Evolutionary conservation across 2,888 invertebrate genomes (phyloP).

Genomic region (Ariolimax columbianus): DNA sequence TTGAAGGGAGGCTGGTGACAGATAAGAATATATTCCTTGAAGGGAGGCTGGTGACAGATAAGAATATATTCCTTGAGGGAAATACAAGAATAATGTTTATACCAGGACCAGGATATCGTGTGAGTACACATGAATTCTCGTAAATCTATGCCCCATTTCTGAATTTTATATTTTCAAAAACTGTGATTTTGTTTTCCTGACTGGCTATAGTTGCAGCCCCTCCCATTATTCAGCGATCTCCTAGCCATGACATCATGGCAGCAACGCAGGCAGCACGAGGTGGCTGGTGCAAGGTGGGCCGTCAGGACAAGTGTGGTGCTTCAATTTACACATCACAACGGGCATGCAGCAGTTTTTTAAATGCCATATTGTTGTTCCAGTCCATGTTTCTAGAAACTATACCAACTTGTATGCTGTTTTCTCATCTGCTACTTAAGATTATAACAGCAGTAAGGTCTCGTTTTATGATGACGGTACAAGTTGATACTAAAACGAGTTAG

Average conservation of each 20-base stretch:
- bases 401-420: neutral
- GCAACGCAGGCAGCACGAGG: conserved; percentile 43
- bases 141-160: neutral
- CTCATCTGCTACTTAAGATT: conserved; percentile 6
- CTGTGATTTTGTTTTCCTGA: conserved; percentile 36
- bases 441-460: too few relatives aligned
- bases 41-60: neutral
- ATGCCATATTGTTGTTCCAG: conserved; percentile 31
- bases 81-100: neutral
- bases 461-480: too few relatives aligned
- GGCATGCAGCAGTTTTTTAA: conserved; percentile 33
- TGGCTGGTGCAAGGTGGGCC: conserved; percentile 13
- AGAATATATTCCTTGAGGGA: too few relatives aligned
- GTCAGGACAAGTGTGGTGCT: conserved; percentile 34
- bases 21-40: neutral
- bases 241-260: conserved; percentile 19
- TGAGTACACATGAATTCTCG: neutral
- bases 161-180: conserved; percentile 31
- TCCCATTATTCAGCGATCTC: conserved; percentile 37
- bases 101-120: neutral
- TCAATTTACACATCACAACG: conserved; percentile 33
- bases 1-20: neutral
- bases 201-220: conserved; percentile 15
- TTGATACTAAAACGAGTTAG: too few relatives aligned
- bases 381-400: conserved; percentile 12